phyloP scores from a whole-genome alignment of 2,888 invertebrate species.

The Caenorhabditis auriculariae region DNA sequence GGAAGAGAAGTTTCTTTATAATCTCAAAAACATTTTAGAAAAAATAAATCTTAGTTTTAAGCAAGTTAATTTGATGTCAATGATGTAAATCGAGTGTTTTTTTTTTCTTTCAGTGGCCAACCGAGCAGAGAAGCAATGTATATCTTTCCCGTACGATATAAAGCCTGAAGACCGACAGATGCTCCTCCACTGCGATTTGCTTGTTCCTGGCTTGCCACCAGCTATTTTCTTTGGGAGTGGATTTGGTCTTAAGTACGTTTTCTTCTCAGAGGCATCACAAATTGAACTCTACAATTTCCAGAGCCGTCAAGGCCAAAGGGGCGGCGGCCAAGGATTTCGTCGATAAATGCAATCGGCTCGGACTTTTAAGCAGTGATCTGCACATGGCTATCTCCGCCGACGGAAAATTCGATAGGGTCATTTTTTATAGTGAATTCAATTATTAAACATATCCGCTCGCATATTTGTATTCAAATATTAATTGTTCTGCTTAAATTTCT shows the following conservation, averaged over 20 bases:
- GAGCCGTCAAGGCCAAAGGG: constrained; percentile 16
- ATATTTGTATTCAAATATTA: too few species aligned
- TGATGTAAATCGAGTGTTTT: too few species aligned
- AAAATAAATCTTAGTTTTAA: too few species aligned
- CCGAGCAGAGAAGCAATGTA: constrained; percentile 4
- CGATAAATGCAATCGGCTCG: constrained; percentile 31
- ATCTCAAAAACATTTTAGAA: too few species aligned
- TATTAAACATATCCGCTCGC: constrained; percentile 1
- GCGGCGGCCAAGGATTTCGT: constrained; percentile 35
- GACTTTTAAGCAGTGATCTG: constrained; percentile 23
- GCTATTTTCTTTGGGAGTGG: constrained; percentile 40
- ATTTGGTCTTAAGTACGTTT: constrained; percentile 22
- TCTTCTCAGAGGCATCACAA: too few species aligned
- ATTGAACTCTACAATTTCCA: constrained; percentile 2
- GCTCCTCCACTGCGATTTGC: constrained; percentile 32
- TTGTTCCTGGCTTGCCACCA: constrained; percentile 21
- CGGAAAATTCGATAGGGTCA: constrained; percentile 10
- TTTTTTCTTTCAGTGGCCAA: constrained; percentile 17
- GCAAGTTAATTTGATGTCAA: too few species aligned
- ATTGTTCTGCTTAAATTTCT: too few species aligned
- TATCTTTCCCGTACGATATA: constrained; percentile 7
- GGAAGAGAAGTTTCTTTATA: too few species aligned
- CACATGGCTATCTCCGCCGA: constrained; percentile 17
- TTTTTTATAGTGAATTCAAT: not conserved
- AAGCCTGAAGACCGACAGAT: constrained; percentile 8